Percentiles rank a stretch among this genome's conserved stretches.
Evolutionary conservation across 35 echinoderm and acorn worm genomes (phyloP).

Genomic region (Diadema setosum): DNA sequence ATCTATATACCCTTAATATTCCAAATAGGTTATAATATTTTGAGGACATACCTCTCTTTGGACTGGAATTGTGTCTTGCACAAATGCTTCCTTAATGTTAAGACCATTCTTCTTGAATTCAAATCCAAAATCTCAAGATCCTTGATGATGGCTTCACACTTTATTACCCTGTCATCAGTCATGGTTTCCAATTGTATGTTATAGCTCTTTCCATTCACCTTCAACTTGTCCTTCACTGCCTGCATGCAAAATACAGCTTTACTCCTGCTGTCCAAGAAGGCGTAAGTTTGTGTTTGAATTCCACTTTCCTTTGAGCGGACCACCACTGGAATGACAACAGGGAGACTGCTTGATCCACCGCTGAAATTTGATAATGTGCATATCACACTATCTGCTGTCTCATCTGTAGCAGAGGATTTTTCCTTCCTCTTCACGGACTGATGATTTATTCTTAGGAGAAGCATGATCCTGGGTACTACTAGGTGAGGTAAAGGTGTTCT

Average conservation of each 20-base stretch:
- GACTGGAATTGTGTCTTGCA: constrained; percentile 41
- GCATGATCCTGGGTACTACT: not conserved
- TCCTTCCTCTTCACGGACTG: not conserved
- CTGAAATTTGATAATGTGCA: not conserved
- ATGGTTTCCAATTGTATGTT: not conserved
- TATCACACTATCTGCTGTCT: not conserved
- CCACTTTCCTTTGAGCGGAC: not conserved
- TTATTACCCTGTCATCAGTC: not conserved
- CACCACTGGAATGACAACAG: not conserved
- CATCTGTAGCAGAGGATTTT: not conserved
- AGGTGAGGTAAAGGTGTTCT: not conserved
- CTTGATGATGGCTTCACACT: not conserved
- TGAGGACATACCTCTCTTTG: constrained; percentile 27
- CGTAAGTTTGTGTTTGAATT: not conserved
- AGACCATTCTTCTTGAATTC: not conserved
- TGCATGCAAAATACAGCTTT: not conserved
- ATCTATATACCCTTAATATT: too few species aligned
- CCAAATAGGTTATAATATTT: too few species aligned
- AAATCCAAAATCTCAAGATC: not conserved
- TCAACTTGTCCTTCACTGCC: not conserved
- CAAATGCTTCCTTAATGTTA: not conserved
- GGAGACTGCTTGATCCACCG: not conserved
- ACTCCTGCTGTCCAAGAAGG: not conserved
- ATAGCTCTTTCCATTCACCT: not conserved
- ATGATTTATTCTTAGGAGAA: not conserved